Percentiles rank a stretch among this genome's conserved stretches.
These are phyloP conservation scores for Macrotis lagotis DNA, from an alignment of 2,113 vertebrate genomes.

Conservation along the genomic window DNA sequence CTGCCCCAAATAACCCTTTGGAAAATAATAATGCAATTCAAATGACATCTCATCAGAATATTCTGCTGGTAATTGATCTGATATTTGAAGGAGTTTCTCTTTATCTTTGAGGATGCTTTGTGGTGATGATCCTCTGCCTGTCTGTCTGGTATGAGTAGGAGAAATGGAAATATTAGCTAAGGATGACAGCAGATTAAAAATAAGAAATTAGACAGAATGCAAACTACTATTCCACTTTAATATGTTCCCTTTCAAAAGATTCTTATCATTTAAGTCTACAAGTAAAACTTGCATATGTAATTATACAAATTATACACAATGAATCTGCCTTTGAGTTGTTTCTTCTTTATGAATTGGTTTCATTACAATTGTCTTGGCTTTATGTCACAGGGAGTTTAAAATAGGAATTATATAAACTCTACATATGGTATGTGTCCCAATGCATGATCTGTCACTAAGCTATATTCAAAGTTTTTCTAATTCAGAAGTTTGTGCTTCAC, in stretches of 20 bases:
- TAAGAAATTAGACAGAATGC: conserved; percentile 67
- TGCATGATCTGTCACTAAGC: background rate
- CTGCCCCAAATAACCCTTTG: conserved; percentile 40
- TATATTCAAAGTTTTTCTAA: background rate
- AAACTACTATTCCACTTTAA: conserved; percentile 70
- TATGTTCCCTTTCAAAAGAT: conserved; percentile 67
- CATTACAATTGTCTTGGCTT: conserved; percentile 19
- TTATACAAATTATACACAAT: conserved; percentile 65
- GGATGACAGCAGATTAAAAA: conserved; percentile 69
- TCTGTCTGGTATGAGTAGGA: conserved; percentile 38
- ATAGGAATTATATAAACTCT: background rate
- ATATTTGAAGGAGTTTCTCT: conserved; percentile 59
- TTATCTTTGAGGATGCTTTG: conserved; percentile 54
- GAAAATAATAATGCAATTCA: conserved; percentile 43
- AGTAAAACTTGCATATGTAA: conserved; percentile 67
- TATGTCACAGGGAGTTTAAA: conserved; percentile 48
- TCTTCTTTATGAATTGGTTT: conserved; percentile 54
- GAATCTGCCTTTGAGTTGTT: conserved; percentile 53
- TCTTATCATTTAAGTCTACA: conserved; percentile 65
- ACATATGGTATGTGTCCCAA: background rate
- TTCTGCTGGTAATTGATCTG: conserved; percentile 72
- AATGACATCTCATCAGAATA: conserved; percentile 47
- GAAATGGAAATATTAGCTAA: conserved; percentile 60
- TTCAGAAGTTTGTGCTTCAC: background rate
- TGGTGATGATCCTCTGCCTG: conserved; percentile 10